Evolutionary conservation across 1,140 invertebrate genomes (phyloP).

Genomic region (Leptestheria dahalacensis): DNA sequence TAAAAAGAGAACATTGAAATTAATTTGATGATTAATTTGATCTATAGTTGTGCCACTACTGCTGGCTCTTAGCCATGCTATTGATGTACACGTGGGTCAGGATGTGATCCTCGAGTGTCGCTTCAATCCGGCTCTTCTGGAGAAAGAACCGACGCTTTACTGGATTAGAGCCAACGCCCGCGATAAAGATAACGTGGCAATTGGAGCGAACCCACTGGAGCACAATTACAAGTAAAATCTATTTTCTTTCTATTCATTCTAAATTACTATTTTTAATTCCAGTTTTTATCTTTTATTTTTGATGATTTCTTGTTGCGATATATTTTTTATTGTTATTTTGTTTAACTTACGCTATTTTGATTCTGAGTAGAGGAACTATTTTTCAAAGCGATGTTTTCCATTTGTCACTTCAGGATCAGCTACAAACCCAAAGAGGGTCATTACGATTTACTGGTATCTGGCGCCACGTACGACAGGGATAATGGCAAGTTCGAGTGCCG

Average conservation of each 20-base stretch:
- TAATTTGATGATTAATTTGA: background rate
- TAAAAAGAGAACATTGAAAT: too few relatives aligned
- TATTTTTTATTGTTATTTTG: too few relatives aligned
- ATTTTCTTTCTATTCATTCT: background rate
- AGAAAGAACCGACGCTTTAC: conserved; percentile 45
- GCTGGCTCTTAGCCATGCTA: conserved; percentile 8
- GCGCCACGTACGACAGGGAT: conserved; percentile 72
- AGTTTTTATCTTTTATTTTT: background rate
- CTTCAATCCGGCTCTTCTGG: conserved; percentile 45
- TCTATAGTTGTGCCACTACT: background rate
- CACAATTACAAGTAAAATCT: conserved; percentile 55
- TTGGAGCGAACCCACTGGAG: conserved; percentile 51
- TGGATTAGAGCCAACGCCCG: conserved; percentile 52
- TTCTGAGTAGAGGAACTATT: too few relatives aligned
- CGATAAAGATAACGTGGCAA: conserved; percentile 57
- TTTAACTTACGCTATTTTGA: too few relatives aligned
- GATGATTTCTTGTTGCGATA: too few relatives aligned
- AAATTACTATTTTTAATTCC: background rate
- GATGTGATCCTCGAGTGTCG: conserved; percentile 60
- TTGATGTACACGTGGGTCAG: conserved; percentile 43
- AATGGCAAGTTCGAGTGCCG: conserved; percentile 83
- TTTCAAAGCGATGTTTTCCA: conserved; percentile 22
- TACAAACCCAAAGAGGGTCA: conserved; percentile 58
- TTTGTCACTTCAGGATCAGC: conserved; percentile 42
- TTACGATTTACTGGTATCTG: conserved; percentile 73